Percentiles rank a stretch among this genome's conserved stretches.
Conservation (phyloP, 35 echinoderm and acorn worm genomes). For the Eucidaris tribuloides region DNA sequence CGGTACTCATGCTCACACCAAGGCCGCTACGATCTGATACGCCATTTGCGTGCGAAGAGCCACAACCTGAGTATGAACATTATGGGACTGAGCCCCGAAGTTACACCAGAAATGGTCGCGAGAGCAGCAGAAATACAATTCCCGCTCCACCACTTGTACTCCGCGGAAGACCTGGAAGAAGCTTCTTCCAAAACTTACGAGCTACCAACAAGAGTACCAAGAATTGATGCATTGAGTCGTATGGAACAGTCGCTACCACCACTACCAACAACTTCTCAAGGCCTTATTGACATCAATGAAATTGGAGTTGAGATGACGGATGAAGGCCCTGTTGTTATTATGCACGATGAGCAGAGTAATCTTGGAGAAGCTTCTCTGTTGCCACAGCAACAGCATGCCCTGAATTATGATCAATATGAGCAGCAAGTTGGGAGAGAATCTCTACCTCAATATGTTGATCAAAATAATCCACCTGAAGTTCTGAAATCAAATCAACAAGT, state of each 20-base stretch:
- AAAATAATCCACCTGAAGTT: too few species aligned
- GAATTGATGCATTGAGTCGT: neutral
- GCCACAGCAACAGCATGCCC: too few species aligned
- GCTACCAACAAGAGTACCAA: neutral
- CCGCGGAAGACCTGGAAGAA: too few species aligned
- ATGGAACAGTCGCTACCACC: neutral
- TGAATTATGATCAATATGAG: too few species aligned
- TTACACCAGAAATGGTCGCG: neutral
- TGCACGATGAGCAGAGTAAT: too few species aligned
- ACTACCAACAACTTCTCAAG: neutral
- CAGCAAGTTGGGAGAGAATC: too few species aligned
- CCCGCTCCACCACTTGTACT: neutral
- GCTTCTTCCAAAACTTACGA: too few species aligned
- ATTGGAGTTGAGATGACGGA: neutral
- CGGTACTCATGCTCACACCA: neutral
- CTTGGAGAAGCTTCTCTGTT: too few species aligned
- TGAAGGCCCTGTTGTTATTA: neutral
- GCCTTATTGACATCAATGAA: neutral
- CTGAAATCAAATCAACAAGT: too few species aligned
- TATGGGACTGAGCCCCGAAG: neutral
- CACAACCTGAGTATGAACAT: neutral
- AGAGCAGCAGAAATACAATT: neutral
- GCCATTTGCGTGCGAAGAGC: neutral
- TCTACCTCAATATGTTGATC: too few species aligned
- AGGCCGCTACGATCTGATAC: neutral